phyloP scores from a whole-genome alignment of 2,113 vertebrate genomes.

The Tyrannus savana region DNA sequence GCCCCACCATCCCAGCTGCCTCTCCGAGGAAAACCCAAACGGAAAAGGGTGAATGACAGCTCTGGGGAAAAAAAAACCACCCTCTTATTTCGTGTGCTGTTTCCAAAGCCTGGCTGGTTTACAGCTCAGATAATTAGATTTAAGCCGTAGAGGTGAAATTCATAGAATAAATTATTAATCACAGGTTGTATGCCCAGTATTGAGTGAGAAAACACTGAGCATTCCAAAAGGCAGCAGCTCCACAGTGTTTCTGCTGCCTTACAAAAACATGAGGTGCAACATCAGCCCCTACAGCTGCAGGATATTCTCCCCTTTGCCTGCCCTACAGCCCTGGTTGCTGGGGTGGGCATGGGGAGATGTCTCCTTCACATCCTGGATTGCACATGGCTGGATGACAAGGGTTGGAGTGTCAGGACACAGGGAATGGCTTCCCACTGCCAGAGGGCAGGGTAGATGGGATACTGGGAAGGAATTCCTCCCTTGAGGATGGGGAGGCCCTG shows the following conservation, averaged over 20 bases:
- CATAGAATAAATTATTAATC: not conserved
- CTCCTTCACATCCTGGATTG: accelerated
- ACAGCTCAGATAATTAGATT: not conserved
- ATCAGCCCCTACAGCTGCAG: not conserved
- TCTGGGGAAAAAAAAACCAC: not conserved
- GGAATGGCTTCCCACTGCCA: not conserved
- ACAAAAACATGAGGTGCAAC: accelerated
- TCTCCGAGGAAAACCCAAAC: not conserved
- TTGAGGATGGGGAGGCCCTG: accelerated
- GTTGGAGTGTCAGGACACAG: not conserved
- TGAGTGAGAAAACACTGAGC: not conserved
- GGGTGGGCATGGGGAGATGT: accelerated
- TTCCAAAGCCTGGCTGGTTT: not conserved
- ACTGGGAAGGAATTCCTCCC: accelerated
- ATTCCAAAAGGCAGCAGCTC: not conserved
- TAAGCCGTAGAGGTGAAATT: not conserved
- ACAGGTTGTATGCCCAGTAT: not conserved
- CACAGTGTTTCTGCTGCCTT: accelerated
- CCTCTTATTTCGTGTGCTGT: not conserved
- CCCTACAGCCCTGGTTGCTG: not conserved
- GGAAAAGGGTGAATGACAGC: not conserved
- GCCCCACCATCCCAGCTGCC: not conserved
- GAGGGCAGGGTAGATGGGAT: not conserved
- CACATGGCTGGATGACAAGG: accelerated
- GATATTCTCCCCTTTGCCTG: accelerated